Percentiles rank a stretch among this genome's conserved stretches.
phyloP scores from a whole-genome alignment of 2,888 invertebrate species.

The Andrena bicolor region DNA sequence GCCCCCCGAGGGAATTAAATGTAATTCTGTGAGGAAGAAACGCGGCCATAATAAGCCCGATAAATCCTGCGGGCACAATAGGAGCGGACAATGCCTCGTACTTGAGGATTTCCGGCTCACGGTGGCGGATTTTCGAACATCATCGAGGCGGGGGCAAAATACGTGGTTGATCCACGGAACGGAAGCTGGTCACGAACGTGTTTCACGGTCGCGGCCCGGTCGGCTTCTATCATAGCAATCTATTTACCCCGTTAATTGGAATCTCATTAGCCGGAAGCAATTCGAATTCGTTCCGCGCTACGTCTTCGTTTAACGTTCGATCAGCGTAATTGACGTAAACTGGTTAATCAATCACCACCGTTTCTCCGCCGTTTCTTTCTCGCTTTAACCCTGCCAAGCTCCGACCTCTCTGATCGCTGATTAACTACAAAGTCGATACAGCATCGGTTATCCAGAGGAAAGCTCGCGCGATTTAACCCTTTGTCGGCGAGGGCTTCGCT shows the following conservation, averaged over 20 bases:
- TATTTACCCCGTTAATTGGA: slow-evolving; percentile 69
- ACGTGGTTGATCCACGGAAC: background rate
- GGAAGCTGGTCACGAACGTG: slow-evolving; percentile 29
- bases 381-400: background rate
- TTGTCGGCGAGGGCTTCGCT: background rate
- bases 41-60: slow-evolving; percentile 10
- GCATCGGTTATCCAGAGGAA: background rate
- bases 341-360: slow-evolving; percentile 52
- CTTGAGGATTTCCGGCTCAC: slow-evolving; percentile 13
- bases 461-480: background rate
- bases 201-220: slow-evolving; percentile 17
- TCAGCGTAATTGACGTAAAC: slow-evolving; percentile 59
- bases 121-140: slow-evolving; percentile 15
- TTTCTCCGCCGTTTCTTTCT: slow-evolving; percentile 5
- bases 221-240: slow-evolving; percentile 57
- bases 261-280: slow-evolving; percentile 70
- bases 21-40: slow-evolving; percentile 24
- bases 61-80: slow-evolving; percentile 13
- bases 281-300: slow-evolving; percentile 46
- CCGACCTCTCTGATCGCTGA: background rate
- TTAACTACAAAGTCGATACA: background rate
- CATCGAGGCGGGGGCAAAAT: background rate
- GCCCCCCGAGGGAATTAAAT: slow-evolving; percentile 1
- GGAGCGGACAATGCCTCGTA: slow-evolving; percentile 17
- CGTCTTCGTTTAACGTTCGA: slow-evolving; percentile 55